These are phyloP conservation scores for Peucedramus taeniatus DNA, from an alignment of 2,113 vertebrate species.

Conservation along the genomic window DNA sequence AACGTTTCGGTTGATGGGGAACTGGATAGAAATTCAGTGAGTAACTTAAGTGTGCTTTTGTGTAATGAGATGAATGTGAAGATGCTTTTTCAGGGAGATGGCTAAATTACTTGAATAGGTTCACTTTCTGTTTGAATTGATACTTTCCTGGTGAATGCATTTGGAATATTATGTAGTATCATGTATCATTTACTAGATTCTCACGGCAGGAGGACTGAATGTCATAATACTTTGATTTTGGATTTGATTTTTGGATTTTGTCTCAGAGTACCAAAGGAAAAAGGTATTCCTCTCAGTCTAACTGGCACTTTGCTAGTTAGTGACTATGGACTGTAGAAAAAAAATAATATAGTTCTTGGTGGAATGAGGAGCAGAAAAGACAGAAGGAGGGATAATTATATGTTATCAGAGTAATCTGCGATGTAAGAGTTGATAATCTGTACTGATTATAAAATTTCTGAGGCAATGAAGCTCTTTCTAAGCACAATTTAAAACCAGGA, in stretches of 20 bases:
- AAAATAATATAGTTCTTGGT: neutral
- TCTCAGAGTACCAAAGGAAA: neutral
- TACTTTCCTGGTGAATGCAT: neutral
- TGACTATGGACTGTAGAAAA: neutral
- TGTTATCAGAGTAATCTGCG: neutral
- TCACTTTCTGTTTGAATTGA: neutral
- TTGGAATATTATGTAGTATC: neutral
- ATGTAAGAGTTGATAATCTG: neutral
- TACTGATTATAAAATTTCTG: neutral
- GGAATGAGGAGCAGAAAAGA: neutral
- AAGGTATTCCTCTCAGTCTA: neutral
- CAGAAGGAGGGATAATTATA: neutral
- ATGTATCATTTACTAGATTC: neutral
- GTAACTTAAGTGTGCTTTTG: slow-evolving; percentile 32
- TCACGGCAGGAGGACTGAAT: neutral
- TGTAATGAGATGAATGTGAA: neutral
- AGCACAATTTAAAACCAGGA: neutral
- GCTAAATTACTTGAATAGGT: neutral
- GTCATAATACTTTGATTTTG: neutral
- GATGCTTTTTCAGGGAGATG: neutral
- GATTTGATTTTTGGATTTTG: neutral
- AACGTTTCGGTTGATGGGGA: slow-evolving; percentile 59
- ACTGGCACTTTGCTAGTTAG: neutral
- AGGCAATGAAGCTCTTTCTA: neutral
- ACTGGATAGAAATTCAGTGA: slow-evolving; percentile 72